Conservation (phyloP, 2,888 invertebrate species). For the Bunonema sp. region DNA sequence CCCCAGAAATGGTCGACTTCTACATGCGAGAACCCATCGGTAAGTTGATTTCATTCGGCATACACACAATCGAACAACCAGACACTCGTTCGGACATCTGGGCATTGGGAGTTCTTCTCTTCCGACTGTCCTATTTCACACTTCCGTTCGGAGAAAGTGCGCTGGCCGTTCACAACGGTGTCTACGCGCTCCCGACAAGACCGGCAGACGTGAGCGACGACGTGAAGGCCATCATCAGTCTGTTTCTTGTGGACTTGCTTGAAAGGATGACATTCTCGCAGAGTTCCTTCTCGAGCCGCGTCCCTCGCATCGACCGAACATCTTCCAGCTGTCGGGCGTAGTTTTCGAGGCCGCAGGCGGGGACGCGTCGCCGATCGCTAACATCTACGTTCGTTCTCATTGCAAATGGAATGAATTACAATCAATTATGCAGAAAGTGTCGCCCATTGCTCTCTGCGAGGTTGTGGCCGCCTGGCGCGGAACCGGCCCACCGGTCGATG, state of each 20-base stretch:
- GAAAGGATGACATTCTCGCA: slow-evolving; percentile 33
- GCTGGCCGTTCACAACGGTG: slow-evolving; percentile 76
- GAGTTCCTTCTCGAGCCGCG: slow-evolving; percentile 71
- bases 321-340: slow-evolving; percentile 51
- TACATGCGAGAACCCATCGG: slow-evolving; percentile 66
- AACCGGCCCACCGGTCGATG: no score
- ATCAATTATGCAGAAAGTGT: no score
- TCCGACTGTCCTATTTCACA: slow-evolving; percentile 73
- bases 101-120: slow-evolving; percentile 71
- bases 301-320: slow-evolving; percentile 67
- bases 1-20: slow-evolving; percentile 84
- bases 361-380: no score
- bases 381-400: no score
- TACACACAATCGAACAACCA: slow-evolving; percentile 52
- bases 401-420: no score
- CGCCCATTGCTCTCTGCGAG: no score
- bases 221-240: slow-evolving; percentile 62
- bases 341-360: slow-evolving; percentile 47
- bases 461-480: no score
- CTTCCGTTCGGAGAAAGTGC: slow-evolving; percentile 79
- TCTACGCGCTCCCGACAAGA: slow-evolving; percentile 68
- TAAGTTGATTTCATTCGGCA: slow-evolving; percentile 49
- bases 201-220: slow-evolving; percentile 58
- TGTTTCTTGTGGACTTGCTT: slow-evolving; percentile 36
- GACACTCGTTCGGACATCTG: slow-evolving; percentile 36